Conservation (phyloP, 1,140 invertebrate genomes). For the Drosophila auraria region DNA sequence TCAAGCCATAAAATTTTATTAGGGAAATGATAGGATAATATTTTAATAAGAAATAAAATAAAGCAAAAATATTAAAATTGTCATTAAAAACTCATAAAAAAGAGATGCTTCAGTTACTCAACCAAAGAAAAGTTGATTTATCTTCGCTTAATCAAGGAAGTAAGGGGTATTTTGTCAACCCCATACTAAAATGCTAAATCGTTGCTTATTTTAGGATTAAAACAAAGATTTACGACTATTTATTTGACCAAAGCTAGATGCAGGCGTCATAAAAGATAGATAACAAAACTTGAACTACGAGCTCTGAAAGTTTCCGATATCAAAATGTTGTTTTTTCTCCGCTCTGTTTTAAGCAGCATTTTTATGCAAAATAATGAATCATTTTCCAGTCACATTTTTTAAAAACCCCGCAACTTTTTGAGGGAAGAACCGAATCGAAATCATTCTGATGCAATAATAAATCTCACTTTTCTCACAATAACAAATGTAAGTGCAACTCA, state of each 20-base stretch:
- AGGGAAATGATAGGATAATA: too few species aligned
- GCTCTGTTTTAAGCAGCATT: not conserved
- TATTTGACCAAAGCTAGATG: not conserved
- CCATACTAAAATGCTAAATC: not conserved
- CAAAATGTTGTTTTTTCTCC: slow-evolving; percentile 9
- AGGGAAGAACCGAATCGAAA: slow-evolving; percentile 1
- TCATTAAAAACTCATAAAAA: too few species aligned
- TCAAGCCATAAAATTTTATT: not conserved
- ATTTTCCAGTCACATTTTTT: slow-evolving; percentile 14
- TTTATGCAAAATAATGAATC: slow-evolving; percentile 16
- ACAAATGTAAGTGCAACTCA: slow-evolving; percentile 44
- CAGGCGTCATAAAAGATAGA: slow-evolving; percentile 8
- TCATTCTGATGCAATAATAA: not conserved
- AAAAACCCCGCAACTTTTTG: not conserved
- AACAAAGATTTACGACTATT: not conserved
- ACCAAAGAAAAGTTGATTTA: not conserved
- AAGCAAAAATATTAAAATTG: not conserved
- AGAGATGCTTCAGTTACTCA: not conserved
- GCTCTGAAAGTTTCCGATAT: not conserved
- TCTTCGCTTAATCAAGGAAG: not conserved
- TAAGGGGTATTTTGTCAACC: not conserved
- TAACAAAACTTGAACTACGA: slow-evolving; percentile 19
- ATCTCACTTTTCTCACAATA: not conserved
- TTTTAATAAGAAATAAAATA: too few species aligned
- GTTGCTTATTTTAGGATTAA: slow-evolving; percentile 7